phyloP scores from a whole-genome alignment of 2,113 vertebrate genomes.

The Rhagologus leucostigma region DNA sequence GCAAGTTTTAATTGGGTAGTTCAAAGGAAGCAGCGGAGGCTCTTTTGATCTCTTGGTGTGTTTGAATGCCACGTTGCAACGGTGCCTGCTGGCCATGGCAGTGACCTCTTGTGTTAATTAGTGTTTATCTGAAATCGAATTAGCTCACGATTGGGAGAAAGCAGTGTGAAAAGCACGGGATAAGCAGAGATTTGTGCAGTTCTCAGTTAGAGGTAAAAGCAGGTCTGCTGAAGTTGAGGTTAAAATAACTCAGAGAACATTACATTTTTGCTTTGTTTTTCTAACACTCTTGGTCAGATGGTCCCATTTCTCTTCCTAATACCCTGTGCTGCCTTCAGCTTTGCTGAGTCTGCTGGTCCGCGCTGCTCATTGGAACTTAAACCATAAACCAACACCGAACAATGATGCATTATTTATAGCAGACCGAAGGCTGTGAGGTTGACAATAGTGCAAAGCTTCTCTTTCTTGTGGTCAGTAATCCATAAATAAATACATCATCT shows the following conservation, averaged over 20 bases:
- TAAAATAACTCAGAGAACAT: neutral
- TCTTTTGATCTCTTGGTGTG: conserved; percentile 16
- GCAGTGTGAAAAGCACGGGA: conserved; percentile 7
- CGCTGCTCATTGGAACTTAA: conserved; percentile 11
- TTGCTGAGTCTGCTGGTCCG: conserved; percentile 35
- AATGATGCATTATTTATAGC: conserved; percentile 65
- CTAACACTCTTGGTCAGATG: neutral
- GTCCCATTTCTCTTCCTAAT: conserved; percentile 48
- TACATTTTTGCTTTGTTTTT: conserved; percentile 25
- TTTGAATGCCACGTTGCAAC: neutral
- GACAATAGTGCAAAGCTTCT: conserved; percentile 35
- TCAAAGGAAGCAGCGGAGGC: conserved; percentile 11
- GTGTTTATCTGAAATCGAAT: conserved; percentile 61
- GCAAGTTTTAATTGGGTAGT: conserved; percentile 57
- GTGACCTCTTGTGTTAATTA: conserved; percentile 57
- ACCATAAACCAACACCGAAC: conserved; percentile 48
- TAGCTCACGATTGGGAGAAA: conserved; percentile 18
- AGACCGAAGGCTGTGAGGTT: conserved; percentile 2
- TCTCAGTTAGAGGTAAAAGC: neutral
- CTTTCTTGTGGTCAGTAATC: conserved; percentile 56
- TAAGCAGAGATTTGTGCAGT: neutral
- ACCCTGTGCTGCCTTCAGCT: conserved; percentile 5
- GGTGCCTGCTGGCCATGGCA: conserved; percentile 10
- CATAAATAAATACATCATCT: conserved; percentile 59
- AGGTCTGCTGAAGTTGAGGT: neutral